A percentile compares a stretch with the other conserved stretches of the same genome.
phyloP scores from a whole-genome alignment of 2,797 vertebrate genomes.

The Dryobates pubescens region DNA sequence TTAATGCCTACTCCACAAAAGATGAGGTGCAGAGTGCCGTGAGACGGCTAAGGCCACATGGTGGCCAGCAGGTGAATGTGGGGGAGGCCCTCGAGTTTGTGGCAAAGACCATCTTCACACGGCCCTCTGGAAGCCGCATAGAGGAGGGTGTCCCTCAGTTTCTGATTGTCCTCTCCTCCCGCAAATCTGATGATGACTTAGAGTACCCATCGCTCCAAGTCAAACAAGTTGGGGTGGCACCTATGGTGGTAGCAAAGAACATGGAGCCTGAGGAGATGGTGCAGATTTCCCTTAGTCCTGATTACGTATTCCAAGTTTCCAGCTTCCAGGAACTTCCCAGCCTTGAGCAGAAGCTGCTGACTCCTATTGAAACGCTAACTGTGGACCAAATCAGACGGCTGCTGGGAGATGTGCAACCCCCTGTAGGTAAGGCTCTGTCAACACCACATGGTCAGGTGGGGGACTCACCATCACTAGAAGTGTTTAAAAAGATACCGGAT shows the following conservation, averaged over 20 bases:
- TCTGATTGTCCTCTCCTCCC: constrained; percentile 88
- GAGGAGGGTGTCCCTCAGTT: constrained; percentile 95
- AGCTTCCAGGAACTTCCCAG: constrained; percentile 89
- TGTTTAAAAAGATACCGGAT: too few relatives aligned
- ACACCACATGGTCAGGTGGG: too few relatives aligned
- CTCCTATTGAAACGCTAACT: constrained; percentile 85
- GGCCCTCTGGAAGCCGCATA: constrained; percentile 90
- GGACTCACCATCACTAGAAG: too few relatives aligned
- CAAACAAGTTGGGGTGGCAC: constrained; percentile 85
- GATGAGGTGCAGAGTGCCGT: constrained; percentile 86
- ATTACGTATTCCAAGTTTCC: constrained; percentile 84
- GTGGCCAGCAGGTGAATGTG: constrained; percentile 84
- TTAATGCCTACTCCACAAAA: constrained; percentile 88
- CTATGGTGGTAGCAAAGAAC: constrained; percentile 85
- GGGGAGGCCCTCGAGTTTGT: constrained; percentile 91
- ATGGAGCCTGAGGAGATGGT: constrained; percentile 80
- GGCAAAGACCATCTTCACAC: constrained; percentile 88
- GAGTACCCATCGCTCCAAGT: constrained; percentile 82
- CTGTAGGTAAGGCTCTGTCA: constrained; percentile 53
- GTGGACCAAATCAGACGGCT: constrained; percentile 80
- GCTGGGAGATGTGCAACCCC: constrained; percentile 27
- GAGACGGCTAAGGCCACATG: constrained; percentile 78
- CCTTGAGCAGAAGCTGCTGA: constrained; percentile 85
- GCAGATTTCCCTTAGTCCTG: constrained; percentile 85
- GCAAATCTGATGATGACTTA: constrained; percentile 87